A percentile compares a stretch with the other conserved stretches of the same genome.
Conservation (phyloP, 2,888 invertebrate species). For the Ptychoptera contaminata region DNA sequence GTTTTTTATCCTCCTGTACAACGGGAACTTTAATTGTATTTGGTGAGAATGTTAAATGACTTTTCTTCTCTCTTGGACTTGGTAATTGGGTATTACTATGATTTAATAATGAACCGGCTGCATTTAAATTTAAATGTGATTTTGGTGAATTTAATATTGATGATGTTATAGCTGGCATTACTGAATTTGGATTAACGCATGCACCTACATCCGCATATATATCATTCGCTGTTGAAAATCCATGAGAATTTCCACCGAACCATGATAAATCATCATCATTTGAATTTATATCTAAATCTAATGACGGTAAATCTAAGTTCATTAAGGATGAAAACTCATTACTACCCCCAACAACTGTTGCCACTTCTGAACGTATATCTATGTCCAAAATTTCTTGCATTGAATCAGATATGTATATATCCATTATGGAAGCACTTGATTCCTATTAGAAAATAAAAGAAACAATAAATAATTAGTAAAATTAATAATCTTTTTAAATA, state of each 20-base stretch:
- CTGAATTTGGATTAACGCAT: slow-evolving; percentile 69
- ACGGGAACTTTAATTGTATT: slow-evolving; percentile 48
- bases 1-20: slow-evolving; percentile 28
- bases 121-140: slow-evolving; percentile 21
- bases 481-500: too few relatives aligned
- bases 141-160: slow-evolving; percentile 24
- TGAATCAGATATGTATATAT: slow-evolving; percentile 51
- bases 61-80: slow-evolving; percentile 50
- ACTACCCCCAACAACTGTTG: slow-evolving; percentile 57
- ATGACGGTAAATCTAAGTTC: slow-evolving; percentile 28
- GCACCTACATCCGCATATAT: slow-evolving; percentile 59
- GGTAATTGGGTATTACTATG: slow-evolving; percentile 31
- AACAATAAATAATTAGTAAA: neutral
- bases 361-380: slow-evolving; percentile 76
- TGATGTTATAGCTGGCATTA: slow-evolving; percentile 61
- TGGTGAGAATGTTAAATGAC: slow-evolving; percentile 56
- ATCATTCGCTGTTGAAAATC: slow-evolving; percentile 42
- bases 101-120: slow-evolving; percentile 6
- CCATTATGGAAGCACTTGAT: slow-evolving; percentile 41
- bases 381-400: slow-evolving; percentile 83
- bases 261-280: slow-evolving; percentile 17
- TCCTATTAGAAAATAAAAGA: slow-evolving; percentile 32
- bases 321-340: slow-evolving; percentile 42
- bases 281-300: slow-evolving; percentile 27
- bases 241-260: slow-evolving; percentile 20